phyloP scores from a whole-genome alignment of 2,113 vertebrate species.

The Lycocorax pyrrhopterus region DNA sequence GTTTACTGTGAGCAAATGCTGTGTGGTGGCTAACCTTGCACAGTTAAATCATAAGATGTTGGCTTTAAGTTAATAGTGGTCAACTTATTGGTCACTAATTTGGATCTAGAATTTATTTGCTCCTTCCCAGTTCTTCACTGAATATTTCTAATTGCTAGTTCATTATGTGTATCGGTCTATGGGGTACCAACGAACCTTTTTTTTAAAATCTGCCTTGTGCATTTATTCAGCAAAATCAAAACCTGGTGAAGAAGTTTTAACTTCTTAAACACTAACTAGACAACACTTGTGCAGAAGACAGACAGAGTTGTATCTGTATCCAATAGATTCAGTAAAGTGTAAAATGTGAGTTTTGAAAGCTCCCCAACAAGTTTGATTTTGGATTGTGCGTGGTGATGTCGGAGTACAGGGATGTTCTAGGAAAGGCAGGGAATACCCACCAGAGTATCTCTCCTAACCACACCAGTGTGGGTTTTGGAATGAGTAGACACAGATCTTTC shows the following conservation, averaged over 20 bases:
- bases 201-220: neutral
- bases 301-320: neutral
- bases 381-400: fast-evolving
- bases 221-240: neutral
- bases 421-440: neutral
- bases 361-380: neutral
- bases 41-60: neutral
- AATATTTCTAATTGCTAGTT: neutral
- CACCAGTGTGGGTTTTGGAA: neutral
- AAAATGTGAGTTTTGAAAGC: neutral
- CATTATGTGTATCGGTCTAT: neutral
- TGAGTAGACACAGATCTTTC: neutral
- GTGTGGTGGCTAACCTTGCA: neutral
- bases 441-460: neutral
- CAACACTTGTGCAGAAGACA: neutral
- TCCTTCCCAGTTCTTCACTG: neutral
- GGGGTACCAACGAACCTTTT: too few species aligned
- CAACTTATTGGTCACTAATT: neutral
- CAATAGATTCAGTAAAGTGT: neutral
- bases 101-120: neutral
- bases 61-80: neutral
- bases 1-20: neutral
- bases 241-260: neutral
- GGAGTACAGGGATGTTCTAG: fast-evolving
- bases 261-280: neutral